Evolutionary conservation across 2,113 vertebrate species (phyloP), one percentile per base, ranked within the genome.

Genomic region (Maccullochella peelii): DNA sequence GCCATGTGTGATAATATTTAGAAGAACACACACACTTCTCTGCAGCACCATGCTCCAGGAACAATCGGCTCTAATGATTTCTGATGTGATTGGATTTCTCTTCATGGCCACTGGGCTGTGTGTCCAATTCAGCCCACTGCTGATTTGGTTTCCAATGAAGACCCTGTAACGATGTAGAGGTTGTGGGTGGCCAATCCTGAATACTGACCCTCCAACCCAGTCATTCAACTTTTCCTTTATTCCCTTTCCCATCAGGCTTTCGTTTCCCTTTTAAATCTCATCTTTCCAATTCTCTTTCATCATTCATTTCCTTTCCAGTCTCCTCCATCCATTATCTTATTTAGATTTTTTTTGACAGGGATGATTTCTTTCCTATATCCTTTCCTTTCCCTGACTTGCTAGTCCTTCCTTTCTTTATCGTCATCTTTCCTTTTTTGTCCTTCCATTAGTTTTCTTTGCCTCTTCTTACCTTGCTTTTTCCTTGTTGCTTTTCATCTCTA

Each of bases 11-110:
- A 44, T 57, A 25, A 69, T 77, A 78, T 86, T 79, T 14, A 78
- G 16, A 27, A 16, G 5, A 52, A 62, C 55, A 20, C 47, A 58
- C 38, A 86, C 77, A 63, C 52, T 21, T 16, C 30, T 59, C 5
- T 21, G 58, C 47, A 70, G 73, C 1, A 23, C 23, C 77, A 79
- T 33, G 42, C 83, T 83, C 65, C 85, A 81, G 85, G 30, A 89
- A 82, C 84, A 86, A 86, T 85, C 75, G 73, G 70, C 84, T 80
- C 84, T 84, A 84, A 90, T 92, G 89, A 77, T 86, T 90, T 71
- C 40, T 79, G 63, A 85, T 88, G 79, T 81, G 90, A 90, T 90
- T 89, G 84, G 83, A 90, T 91, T 91, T 86, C 80, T 77, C 84
- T 79, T 91, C 88, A 87, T 86, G 84, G 92, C 69, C 86, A 78